Evolutionary conservation across 2,888 invertebrate species (phyloP), one percentile per base, ranked within the genome.

Genomic region (Chymomyza fuscimana): DNA sequence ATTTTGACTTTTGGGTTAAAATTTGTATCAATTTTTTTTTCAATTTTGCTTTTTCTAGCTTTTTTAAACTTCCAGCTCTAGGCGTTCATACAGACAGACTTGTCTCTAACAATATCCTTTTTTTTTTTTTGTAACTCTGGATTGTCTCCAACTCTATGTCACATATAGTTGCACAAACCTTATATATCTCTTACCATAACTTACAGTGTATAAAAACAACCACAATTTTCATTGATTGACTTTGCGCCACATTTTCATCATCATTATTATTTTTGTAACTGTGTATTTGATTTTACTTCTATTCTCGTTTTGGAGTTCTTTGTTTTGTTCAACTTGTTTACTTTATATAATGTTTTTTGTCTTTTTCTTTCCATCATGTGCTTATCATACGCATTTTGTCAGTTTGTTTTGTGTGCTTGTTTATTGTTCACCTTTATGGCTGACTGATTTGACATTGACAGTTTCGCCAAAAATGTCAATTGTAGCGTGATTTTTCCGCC

Each of bases 221-320:
- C 75, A 73, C 72, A 72, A 72, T 70, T 79, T 73, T 64, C 69
- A 69, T 72, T 82, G 87, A 84, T 84, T 87, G 87, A 83, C 83
- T 85, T 80, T 85, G 71, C 61, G 70, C 62, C 69, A 71, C 70
- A 82, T 82, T 82, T 83, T 82, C 82, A 79, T 80, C 85, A 82
- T 82, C 22, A 60, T 25, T 79, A 74, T 78, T 19, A 63, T 25
- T 63, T 63, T 65, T 36, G 19, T 56, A 10, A 5, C 22, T 36
- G 7, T 54, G 9, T 76, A 62, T 76, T 69, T 67, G 65, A 76
- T 76, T 72, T 32, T 73, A 72, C 71, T 67, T 71, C 68, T 69
- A 62, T 73, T 46, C 12, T 12, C 40, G 54, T 54, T 54, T 16
- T 19, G 10, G 59, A 0, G 51, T 56, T 15, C 15, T 67, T 66